Base-by-base conservation (phyloP, 2,888 invertebrate species). In the Drosophila mimetica region DNA sequence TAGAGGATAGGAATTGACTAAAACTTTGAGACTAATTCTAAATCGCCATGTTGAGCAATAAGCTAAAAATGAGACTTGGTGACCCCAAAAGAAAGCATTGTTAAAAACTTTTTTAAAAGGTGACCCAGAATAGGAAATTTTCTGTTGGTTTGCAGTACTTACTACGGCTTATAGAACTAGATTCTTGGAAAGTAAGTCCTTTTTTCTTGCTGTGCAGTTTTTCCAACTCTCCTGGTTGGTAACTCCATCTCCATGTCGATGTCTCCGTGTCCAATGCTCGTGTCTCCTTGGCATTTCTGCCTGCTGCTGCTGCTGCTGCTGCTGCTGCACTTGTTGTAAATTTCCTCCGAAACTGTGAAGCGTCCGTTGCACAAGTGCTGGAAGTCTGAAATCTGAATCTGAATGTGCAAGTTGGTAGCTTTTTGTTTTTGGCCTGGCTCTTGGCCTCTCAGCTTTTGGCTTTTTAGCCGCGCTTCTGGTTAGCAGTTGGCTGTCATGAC, bases 291-390 rank as follows among this genome's bases (percentile, higher is more conserved):
- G 82, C 85, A 75, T 87, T 85, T 73, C 70, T 61, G 72, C 50
- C 63, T 44, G 41, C 39, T 63, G 77, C 60, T 32, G 39, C 30
- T n/a, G n/a, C n/a, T 30, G 32, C 39, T 66, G 80, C 80, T 63
- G 77, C 60, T 34, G 39, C 44, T 69, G 81, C 84, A 86, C 89
- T 86, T 86, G 88, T 86, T 86, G 88, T 88, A 87, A 84, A 84
- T 86, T 87, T 84, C 88, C 72, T 79, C 74, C 76, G 88, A 87
- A 85, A 86, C 81, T 74, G 74, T 64, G 55, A 71, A 74, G 81
- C 58, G 42, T 59, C 67, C 67, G 83, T 60, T 70, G 85, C 77
- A 76, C 74, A 79, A 82, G 86, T 81, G 59, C 50, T 58, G 55
- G 14, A 28, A 28, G 25, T 44, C 44, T 44, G 44, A 28, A 28